Percentiles rank a stretch among this genome's conserved stretches.
Evolutionary conservation across 2,797 vertebrate species (phyloP).

Genomic region (Cephalopachus bancanus): DNA sequence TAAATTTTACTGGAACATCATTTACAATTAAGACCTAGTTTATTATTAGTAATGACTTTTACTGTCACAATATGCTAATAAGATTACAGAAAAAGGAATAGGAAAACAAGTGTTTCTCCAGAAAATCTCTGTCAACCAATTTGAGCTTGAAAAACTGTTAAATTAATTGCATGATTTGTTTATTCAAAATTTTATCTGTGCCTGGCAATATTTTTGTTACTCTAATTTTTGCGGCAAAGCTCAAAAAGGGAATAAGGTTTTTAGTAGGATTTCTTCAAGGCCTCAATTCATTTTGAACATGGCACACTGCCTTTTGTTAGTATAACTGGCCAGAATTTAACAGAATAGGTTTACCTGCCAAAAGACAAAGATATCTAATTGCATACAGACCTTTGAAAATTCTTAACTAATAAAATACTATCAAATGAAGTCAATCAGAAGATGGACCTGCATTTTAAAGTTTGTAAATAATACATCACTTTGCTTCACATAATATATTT

Average conservation of each 20-base stretch:
- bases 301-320: background rate
- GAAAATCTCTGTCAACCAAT: constrained; percentile 74
- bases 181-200: constrained; percentile 71
- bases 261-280: constrained; percentile 27
- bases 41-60: constrained; percentile 77
- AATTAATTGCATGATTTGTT: constrained; percentile 80
- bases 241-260: background rate
- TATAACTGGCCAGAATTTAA: background rate
- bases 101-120: constrained; percentile 67
- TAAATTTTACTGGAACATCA: constrained; percentile 69
- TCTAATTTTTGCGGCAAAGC: constrained; percentile 27
- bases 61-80: constrained; percentile 73
- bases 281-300: constrained; percentile 53
- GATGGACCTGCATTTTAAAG: background rate
- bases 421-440: background rate
- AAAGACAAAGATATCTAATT: constrained; percentile 17
- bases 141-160: constrained; percentile 73
- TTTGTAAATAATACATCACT: background rate
- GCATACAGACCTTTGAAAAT: background rate
- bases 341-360: background rate
- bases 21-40: constrained; percentile 78
- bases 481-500: background rate
- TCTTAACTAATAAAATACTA: background rate
- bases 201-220: constrained; percentile 62
- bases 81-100: constrained; percentile 68